Conservation (phyloP, 2,888 invertebrate species). For the Parelbella ahira region DNA sequence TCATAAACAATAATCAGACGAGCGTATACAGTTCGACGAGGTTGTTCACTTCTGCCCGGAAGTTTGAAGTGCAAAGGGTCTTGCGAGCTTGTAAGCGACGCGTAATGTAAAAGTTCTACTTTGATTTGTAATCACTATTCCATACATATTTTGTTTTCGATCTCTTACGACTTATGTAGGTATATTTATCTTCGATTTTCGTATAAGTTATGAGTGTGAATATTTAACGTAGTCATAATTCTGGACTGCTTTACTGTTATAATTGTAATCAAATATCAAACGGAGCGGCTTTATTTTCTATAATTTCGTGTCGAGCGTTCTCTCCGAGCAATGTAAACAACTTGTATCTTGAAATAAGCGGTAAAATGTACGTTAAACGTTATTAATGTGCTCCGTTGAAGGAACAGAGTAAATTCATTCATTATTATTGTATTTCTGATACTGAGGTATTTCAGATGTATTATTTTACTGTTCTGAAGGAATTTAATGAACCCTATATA, state of each 20-base stretch:
- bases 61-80: conserved; percentile 69
- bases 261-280: not conserved
- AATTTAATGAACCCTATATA: conserved; percentile 9
- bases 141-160: conserved; percentile 2
- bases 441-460: conserved; percentile 10
- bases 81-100: conserved; percentile 60
- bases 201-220: not conserved
- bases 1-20: conserved; percentile 68
- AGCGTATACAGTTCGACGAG: conserved; percentile 61
- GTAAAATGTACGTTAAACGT: conserved; percentile 9
- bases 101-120: conserved; percentile 69
- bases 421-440: conserved; percentile 15
- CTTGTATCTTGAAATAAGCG: conserved; percentile 8
- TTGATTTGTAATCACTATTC: conserved; percentile 61
- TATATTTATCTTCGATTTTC: no score
- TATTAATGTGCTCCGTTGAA: conserved; percentile 12
- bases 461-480: conserved; percentile 3
- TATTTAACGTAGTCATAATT: not conserved
- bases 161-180: no score
- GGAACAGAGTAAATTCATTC: conserved; percentile 18
- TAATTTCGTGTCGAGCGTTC: not conserved
- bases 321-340: conserved; percentile 5
- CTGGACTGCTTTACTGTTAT: no score
- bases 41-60: conserved; percentile 54
- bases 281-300: conserved; percentile 1